Conservation (phyloP, 2,888 invertebrate species). For the Tenthredo mesomela region DNA sequence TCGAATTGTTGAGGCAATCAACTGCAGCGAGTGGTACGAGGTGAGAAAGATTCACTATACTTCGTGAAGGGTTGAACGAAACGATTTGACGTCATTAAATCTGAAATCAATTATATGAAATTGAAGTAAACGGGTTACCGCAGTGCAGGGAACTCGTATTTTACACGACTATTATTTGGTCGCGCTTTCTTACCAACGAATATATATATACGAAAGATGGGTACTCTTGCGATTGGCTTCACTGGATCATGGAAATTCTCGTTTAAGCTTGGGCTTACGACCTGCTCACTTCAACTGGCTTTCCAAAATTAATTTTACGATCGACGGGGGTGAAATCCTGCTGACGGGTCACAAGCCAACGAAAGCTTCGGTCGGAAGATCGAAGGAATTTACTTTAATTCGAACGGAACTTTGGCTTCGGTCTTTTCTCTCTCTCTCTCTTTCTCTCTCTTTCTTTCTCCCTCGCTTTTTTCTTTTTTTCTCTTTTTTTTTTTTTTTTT, state of each 20-base stretch:
- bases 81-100: constrained; percentile 29
- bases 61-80: constrained; percentile 15
- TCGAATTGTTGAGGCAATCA: not conserved
- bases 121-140: constrained; percentile 27
- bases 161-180: constrained; percentile 32
- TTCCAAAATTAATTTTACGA: constrained; percentile 53
- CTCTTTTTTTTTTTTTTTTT: constrained; percentile 42
- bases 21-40: not conserved
- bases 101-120: constrained; percentile 33
- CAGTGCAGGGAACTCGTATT: constrained; percentile 15
- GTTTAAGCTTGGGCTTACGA: constrained; percentile 49
- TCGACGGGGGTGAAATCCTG: constrained; percentile 48
- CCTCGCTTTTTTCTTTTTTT: constrained; percentile 53
- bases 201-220: not conserved
- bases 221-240: constrained; percentile 42
- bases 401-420: constrained; percentile 49
- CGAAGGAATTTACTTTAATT: constrained; percentile 53
- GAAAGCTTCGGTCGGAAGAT: constrained; percentile 45
- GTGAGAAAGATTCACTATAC: not conserved
- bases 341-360: constrained; percentile 52
- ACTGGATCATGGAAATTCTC: constrained; percentile 50
- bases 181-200: constrained; percentile 32
- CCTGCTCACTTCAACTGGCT: constrained; percentile 49
- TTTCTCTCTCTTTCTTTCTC: constrained; percentile 41
- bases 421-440: constrained; percentile 49